Evolutionary conservation across 2,888 invertebrate species (phyloP).

Genomic region (Drosophila lacicola): DNA sequence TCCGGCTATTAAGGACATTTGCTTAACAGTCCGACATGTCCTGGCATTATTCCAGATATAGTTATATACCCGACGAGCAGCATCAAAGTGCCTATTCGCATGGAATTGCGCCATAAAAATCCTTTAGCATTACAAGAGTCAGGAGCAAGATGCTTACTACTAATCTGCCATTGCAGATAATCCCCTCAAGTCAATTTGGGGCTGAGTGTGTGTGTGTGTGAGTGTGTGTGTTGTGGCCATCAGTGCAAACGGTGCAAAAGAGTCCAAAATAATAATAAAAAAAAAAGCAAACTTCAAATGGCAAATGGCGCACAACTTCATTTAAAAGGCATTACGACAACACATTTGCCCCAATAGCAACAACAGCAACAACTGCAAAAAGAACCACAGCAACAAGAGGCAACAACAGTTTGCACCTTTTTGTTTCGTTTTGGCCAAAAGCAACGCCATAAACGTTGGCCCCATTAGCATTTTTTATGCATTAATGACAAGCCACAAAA

Average conservation of each 20-base stretch:
- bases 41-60: conserved; percentile 48
- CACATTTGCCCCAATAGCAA: conserved; percentile 62
- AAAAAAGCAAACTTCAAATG: conserved; percentile 69
- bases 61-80: conserved; percentile 8
- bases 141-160: conserved; percentile 46
- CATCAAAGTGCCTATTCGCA: conserved; percentile 61
- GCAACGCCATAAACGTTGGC: conserved; percentile 71
- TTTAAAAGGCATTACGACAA: conserved; percentile 77
- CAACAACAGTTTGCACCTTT: conserved; percentile 74
- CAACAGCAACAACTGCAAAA: conserved; percentile 36
- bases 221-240: conserved; percentile 49
- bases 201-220: conserved; percentile 7
- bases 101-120: conserved; percentile 73
- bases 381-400: conserved; percentile 23
- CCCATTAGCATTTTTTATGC: conserved; percentile 78
- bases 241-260: conserved; percentile 70
- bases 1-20: conserved; percentile 44
- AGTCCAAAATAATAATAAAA: conserved; percentile 46
- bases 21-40: conserved; percentile 43
- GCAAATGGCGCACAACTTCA: conserved; percentile 79
- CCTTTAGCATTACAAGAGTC: conserved; percentile 65
- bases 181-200: conserved; percentile 65
- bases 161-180: conserved; percentile 73
- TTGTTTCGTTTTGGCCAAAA: conserved; percentile 49
- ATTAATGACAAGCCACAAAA: conserved; percentile 80